Evolutionary conservation across 2,113 vertebrate genomes (phyloP), one percentile per base, ranked within the genome.

Genomic region (Nibea coibor): DNA sequence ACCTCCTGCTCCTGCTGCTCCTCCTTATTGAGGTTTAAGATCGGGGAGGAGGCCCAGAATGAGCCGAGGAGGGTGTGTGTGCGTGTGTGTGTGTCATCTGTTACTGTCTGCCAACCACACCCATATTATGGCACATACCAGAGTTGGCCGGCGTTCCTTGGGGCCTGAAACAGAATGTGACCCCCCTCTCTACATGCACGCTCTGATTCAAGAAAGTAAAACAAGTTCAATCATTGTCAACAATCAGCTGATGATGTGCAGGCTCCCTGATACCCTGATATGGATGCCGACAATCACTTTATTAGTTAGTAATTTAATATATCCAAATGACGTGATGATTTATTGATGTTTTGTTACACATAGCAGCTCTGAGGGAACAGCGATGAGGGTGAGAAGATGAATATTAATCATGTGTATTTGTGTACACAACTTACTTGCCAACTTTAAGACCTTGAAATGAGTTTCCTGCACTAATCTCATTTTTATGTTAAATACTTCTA

Each of bases 111-210:
- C 39, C 84, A 81, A 50, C 74, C 85, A 80, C 91, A 89, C 91
- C 89, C 90, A 42, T 50, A n/a, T 39, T 45, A 67, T 10, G 42
- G 4, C 47, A 85, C 83, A 87, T 84, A 88, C 76, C 83, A 83
- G 39, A 80, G 45, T 68, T 20, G 20, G 6, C 6, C 72, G 45
- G 5, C 17, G 63, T 65, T 71, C 26, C 26, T 19, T 19, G 6
- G 10, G 20, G 45, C 31, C 10, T 24, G 2, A 2, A 53, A 24
- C 35, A 66, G 51, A 88, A 62, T 51, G 66, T 45, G n/a, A 11
- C n/a, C 39, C 39, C 45, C 14, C 24, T 2, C 53, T 10, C 20
- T 31, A 58, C 15, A 26, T 3, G 54, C 58, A 61, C 3, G 5
- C 19, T 42, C 59, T 0, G 10, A 2, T 43, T 66, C 4, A 57